Evolutionary conservation across 2,113 vertebrate genomes (phyloP).

Genomic region (Callospermophilus lateralis): DNA sequence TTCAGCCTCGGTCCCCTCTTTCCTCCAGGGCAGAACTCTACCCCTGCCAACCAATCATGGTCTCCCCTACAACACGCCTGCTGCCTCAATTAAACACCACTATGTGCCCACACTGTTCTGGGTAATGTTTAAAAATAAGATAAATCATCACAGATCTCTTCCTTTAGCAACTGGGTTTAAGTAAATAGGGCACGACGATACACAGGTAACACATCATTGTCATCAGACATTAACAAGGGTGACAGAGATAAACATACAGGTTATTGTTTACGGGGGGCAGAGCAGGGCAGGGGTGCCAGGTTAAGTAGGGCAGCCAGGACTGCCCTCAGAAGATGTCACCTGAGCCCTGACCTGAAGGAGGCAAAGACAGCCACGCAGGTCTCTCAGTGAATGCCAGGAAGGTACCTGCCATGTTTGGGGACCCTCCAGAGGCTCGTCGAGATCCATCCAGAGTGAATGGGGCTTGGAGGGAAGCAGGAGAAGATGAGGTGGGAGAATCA

Average conservation of each 20-base stretch:
- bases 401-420: background rate
- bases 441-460: background rate
- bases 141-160: background rate
- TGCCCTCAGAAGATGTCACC: background rate
- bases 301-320: background rate
- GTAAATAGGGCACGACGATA: background rate
- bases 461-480: background rate
- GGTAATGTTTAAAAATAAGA: background rate
- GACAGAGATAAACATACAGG: background rate
- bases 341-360: background rate
- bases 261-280: background rate
- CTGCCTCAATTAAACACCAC: background rate
- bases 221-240: background rate
- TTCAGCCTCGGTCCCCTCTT: background rate
- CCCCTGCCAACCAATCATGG: background rate
- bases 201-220: background rate
- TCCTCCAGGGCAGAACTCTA: no score
- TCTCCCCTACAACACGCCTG: background rate
- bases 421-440: background rate
- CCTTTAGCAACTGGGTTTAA: background rate
- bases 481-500: background rate
- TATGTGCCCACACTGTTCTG: background rate
- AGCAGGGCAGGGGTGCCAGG: background rate
- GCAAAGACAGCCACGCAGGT: background rate
- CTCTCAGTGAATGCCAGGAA: background rate